Base-by-base conservation (phyloP, 2,888 invertebrate species). In the Cordilura impudica region DNA sequence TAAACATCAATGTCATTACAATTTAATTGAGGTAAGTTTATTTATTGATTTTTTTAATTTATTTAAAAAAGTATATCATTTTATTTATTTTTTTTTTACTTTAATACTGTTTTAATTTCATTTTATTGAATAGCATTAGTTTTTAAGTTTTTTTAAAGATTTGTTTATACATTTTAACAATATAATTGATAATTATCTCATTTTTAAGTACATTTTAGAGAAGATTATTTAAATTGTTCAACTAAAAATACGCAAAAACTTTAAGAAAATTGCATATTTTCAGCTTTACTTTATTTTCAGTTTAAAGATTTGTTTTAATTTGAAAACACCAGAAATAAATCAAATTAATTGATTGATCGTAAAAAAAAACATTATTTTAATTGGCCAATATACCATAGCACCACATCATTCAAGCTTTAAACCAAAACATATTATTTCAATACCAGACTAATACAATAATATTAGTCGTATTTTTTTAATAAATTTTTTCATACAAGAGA, bases 181-280 rank as follows among this genome's bases (percentile, higher is more conserved):
- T 12, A 39, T 35, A 39, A 51, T 51, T 63, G 14, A 39, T 39
- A n/a, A 39, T 39, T 39, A 10, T 23, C 26, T 66, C 43, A 16
- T 43, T 53, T 14, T 47, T 66, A 47, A 63, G 63, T 49, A 63
- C 63, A 73, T 78, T 73, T 70, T 65, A 69, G 49, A 51, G 18
- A 53, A 14, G 65, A 71, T n/a, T 60, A 39, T 63, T 31, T 1
- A 65, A 61, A 69, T 73, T 73, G 78, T 63, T 67, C 23, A 51
- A 51, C 12, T 26, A 51, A 26, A 14, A 51, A 74, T 56, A 53
- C 71, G 79, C 71, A 82, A 81, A 77, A 82, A 77, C 29, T 61
- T 58, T 19, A 79, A 84, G 83, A 85, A 81, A 81, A 81, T 81
- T 81, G 80, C 80, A 81, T 81, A 81, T 73, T 70, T 76, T 72